Evolutionary conservation across 2,888 invertebrate species (phyloP).

Genomic region (Drosophila barbarae): DNA sequence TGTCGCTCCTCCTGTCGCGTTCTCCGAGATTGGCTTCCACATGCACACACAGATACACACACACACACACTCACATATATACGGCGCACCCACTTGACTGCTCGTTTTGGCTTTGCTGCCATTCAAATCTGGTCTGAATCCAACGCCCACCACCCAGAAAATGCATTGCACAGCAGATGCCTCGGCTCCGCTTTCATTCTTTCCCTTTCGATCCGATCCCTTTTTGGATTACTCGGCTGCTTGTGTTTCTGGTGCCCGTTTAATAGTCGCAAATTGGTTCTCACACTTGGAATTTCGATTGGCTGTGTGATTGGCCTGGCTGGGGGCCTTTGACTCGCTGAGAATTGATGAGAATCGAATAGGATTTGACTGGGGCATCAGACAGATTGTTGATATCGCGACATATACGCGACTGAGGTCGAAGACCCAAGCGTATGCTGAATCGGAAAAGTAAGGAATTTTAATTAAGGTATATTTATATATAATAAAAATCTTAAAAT

Average conservation of each 20-base stretch:
- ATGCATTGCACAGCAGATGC: constrained; percentile 35
- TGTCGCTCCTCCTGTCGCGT: constrained; percentile 25
- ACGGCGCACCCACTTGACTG: constrained; percentile 36
- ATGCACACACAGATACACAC: neutral
- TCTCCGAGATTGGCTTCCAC: constrained; percentile 22
- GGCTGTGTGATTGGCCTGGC: constrained; percentile 41
- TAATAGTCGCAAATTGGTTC: constrained; percentile 72
- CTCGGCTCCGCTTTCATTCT: constrained; percentile 28
- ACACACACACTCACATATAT: neutral
- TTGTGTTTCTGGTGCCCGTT: constrained; percentile 62
- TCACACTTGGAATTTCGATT: constrained; percentile 59
- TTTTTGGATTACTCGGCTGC: constrained; percentile 28
- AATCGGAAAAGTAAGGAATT: neutral
- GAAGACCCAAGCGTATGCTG: neutral
- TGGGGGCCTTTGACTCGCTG: constrained; percentile 26
- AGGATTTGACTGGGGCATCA: constrained; percentile 8
- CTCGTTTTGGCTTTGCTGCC: constrained; percentile 43
- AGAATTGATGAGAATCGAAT: constrained; percentile 23
- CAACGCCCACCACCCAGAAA: constrained; percentile 19
- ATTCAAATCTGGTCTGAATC: constrained; percentile 40
- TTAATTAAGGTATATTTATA: neutral
- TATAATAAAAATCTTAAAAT: neutral
- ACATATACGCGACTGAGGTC: neutral
- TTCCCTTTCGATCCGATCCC: constrained; percentile 30
- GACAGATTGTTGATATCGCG: constrained; percentile 12